Base-by-base conservation (phyloP, 2,888 invertebrate genomes). In the Timema podura region DNA sequence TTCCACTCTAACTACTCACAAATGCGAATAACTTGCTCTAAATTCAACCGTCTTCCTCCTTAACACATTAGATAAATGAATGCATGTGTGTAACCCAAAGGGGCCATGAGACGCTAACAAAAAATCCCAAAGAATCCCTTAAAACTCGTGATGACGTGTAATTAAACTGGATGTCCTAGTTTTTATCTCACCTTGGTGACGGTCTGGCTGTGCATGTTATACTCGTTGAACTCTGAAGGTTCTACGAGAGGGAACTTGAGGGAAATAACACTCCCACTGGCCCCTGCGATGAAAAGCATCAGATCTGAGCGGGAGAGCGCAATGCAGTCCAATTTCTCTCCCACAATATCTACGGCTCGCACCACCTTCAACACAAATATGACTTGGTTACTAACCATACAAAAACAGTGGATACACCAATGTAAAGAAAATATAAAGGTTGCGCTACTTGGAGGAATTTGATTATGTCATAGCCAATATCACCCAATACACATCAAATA, bases 231-330 rank as follows among this genome's bases (percentile, higher is more conserved):
- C 64, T 88, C 86, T 1, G 86, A 83, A 54, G 86, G 88, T 73
- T 90, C 88, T 59, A 90, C 83, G 10, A 94, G 80, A 0, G 94
- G 93, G 73, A 91, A 84, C 79, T 91, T 91, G 8, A 96, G 85
- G 5, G 92, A 88, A 69, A 91, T 88, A 44, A 97, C 85, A 0
- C 88, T 86, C 2, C 96, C 96, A 73, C 86, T 84, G 15, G 89
- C 87, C 8, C 91, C 93, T n/a, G 91, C 88, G 59, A 91, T 85
- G 78, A 96, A 94, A 76, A 96, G 83, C 84, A 93, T 89, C 73
- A 89, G 83, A 76, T 95, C 92, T 0, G 93, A 90, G 75, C 91
- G 88, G 1, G 95, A 90, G 75, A 95, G 78, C 0, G 87, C 82
- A 5, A 93, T 81, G 64, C 83, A 85, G 73, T 89, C 87, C 64